A percentile compares a stretch with the other conserved stretches of the same genome.
Evolutionary conservation across 2,797 vertebrate genomes (phyloP).

Genomic region (Pangasius macronema): DNA sequence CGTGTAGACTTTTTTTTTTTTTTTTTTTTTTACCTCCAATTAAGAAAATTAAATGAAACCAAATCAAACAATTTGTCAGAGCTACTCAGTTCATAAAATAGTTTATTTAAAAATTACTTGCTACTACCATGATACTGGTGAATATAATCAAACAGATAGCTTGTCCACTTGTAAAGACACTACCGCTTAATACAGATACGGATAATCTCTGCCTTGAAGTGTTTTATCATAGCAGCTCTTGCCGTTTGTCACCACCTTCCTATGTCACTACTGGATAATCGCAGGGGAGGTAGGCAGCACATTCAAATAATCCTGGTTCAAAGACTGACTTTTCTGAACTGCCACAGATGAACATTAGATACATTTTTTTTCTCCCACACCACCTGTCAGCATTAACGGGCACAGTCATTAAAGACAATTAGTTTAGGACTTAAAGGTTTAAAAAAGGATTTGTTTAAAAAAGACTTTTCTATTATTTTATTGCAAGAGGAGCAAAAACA

Average conservation of each 20-base stretch:
- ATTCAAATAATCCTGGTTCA: conserved; percentile 32
- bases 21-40: too few relatives aligned
- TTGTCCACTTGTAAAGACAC: conserved; percentile 1
- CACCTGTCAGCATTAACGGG: conserved; percentile 68
- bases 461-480: conserved; percentile 51
- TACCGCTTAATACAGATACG: neutral
- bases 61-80: neutral
- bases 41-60: neutral
- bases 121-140: neutral
- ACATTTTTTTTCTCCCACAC: conserved; percentile 56
- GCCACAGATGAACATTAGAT: conserved; percentile 66
- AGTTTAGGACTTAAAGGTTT: conserved; percentile 49
- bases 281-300: neutral
- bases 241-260: neutral
- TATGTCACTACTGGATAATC: conserved; percentile 1
- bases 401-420: conserved; percentile 66
- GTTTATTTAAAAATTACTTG: neutral
- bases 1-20: too few relatives aligned
- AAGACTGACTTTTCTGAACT: conserved; percentile 64
- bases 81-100: neutral
- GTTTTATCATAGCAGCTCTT: neutral
- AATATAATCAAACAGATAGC: neutral
- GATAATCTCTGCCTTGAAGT: neutral
- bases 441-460: neutral
- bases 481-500: conserved; percentile 42